Evolutionary conservation across 2,888 invertebrate species (phyloP), one percentile per base, ranked within the genome.

Genomic region (Mimachlamys varia): DNA sequence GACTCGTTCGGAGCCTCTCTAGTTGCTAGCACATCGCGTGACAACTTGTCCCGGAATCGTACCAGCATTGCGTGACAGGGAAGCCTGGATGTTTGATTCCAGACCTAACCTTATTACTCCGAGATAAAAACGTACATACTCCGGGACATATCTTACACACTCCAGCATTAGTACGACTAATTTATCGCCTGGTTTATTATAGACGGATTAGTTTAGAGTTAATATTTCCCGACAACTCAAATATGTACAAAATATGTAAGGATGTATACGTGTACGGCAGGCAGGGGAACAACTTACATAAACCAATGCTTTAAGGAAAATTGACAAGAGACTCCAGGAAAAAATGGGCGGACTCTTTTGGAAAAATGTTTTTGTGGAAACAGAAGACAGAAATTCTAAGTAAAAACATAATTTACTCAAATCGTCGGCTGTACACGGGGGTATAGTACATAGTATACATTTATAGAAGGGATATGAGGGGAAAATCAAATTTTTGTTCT

Each of bases 71-170:
- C 76, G 76, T 76, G 76, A 76, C 76, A 12, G 76, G 12, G 13
- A 0, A 27, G 76, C 33, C 33, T 33, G 27, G 33, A 27, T 76
- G 76, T 58, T 58, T 58, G 58, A 22, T 58, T 12, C 76, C 33
- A 76, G 76, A 76, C 76, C 58, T 22, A 58, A 58, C 58, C 58
- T 2, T 76, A 76, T 76, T 76, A 76, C 76, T 76, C 76, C 76
- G 12, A 33, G 33, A 76, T 76, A 76, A 76, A 76, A 33, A 33
- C 12, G 33, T 33, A 76, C 76, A 76, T 33, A 33, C 27, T 76
- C 33, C 27, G 33, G 27, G 76, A 76, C 33, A 15, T 76, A 33
- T 76, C 27, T 27, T 76, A 33, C 76, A 76, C 76, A 76, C 27
- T 76, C 76, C 76, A 76, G 0, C 76, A 76, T 76, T 33, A 76